Percentiles rank a stretch among this genome's conserved stretches.
Evolutionary conservation across 2,888 invertebrate genomes (phyloP).

Genomic region (Leptopterna dolabrata): DNA sequence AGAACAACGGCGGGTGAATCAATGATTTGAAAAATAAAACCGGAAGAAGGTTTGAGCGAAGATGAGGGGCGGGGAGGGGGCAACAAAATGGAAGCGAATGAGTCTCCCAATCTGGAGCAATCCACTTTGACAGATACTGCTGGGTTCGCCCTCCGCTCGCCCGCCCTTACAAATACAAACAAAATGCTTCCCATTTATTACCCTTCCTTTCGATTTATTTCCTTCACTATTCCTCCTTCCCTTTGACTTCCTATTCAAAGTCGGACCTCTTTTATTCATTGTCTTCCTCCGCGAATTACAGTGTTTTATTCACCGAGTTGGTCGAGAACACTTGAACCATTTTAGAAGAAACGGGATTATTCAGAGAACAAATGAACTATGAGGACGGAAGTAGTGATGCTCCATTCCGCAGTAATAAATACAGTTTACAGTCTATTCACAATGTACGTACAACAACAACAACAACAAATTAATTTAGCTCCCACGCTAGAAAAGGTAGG

Average conservation of each 20-base stretch:
- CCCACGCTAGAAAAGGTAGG: too few species aligned
- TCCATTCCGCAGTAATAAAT: too few species aligned
- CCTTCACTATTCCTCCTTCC: not conserved
- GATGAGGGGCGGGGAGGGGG: not conserved
- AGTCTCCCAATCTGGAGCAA: conserved; percentile 48
- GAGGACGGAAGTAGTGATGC: too few species aligned
- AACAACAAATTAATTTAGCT: too few species aligned
- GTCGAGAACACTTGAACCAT: too few species aligned
- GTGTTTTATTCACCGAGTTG: too few species aligned
- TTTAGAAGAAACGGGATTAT: too few species aligned
- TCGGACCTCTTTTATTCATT: not conserved
- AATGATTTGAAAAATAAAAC: not conserved
- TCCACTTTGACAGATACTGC: conserved; percentile 46
- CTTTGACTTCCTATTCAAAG: not conserved
- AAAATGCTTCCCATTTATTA: conserved; percentile 51
- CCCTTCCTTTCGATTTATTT: conserved; percentile 37
- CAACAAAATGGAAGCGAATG: conserved; percentile 47
- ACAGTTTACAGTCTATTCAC: too few species aligned
- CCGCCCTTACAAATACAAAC: conserved; percentile 55
- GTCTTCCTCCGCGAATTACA: too few species aligned
- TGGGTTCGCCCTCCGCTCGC: not conserved
- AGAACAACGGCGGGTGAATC: not conserved
- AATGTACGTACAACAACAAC: too few species aligned
- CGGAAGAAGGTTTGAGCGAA: not conserved
- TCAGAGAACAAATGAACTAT: too few species aligned